Evolutionary conservation across 1,140 invertebrate genomes (phyloP), one percentile per base, ranked within the genome.

Genomic region (Zaprionus davidi): DNA sequence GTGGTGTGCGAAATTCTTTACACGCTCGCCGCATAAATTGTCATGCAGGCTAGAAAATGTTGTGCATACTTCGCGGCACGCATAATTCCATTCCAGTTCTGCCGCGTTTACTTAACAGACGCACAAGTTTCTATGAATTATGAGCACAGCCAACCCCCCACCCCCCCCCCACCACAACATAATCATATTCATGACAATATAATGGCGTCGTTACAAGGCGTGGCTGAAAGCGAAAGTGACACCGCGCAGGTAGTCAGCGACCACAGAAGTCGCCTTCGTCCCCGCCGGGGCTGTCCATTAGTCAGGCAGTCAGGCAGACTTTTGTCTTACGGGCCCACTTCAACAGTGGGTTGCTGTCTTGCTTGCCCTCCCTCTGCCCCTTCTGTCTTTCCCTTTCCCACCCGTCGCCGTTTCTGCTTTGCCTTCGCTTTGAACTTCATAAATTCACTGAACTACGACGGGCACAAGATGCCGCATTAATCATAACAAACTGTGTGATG

Each of bases 141-240:
- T 71, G 72, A 36, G 66, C 56, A 20, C 28, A 31, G n/a, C 28
- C 15, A 20, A 4, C 36, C 17, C 20, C 36, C 24, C 1, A 13
- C 3, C 4, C 24, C 13, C 24, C 20, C 4, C 7, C 51, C 15
- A 12, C 36, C 12, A 1, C 64, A 44, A 38, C 78, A 73, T 85
- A 85, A 86, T 86, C 82, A 86, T 82, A 86, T 86, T 86, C 82
- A 86, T 82, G 82, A 86, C 82, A 86, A 86, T 76, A 71, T 86
- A 86, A 86, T 86, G 82, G 76, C 82, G 82, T 86, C 82, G 82
- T 86, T 85, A 86, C 63, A 75, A 55, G 79, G 53, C 79, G 36
- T 24, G 7, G 5, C 66, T 58, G 65, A 34, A 49, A 58, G 46
- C 41, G 62, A 20, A 63, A 44, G 36, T 17, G 31, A 46, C 24